phyloP scores from a whole-genome alignment of 2,888 invertebrate genomes.

The Rhamnusium bicolor region DNA sequence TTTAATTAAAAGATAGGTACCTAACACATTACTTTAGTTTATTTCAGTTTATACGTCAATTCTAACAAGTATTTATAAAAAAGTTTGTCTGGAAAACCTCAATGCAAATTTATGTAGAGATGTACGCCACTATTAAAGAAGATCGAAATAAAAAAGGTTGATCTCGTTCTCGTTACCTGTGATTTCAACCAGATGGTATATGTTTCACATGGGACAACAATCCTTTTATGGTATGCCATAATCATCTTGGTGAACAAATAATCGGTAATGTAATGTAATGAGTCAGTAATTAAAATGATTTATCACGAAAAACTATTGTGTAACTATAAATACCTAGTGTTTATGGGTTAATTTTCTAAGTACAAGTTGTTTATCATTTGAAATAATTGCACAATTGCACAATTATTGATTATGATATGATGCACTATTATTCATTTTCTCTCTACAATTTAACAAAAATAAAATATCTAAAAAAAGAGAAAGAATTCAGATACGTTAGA shows the following conservation, averaged over 20 bases:
- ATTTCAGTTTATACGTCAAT: slow-evolving; percentile 2
- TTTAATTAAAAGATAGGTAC: neutral
- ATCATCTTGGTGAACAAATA: neutral
- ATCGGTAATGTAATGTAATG: neutral
- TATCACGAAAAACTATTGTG: neutral
- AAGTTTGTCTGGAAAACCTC: slow-evolving; percentile 4
- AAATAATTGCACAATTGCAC: neutral
- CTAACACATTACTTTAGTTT: neutral
- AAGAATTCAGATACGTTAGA: too few species aligned
- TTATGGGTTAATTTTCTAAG: neutral
- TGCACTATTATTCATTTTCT: neutral
- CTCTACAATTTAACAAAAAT: too few species aligned
- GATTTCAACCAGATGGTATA: neutral
- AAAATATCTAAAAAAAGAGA: too few species aligned
- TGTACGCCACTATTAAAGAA: neutral
- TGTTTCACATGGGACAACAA: neutral
- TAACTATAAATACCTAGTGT: neutral
- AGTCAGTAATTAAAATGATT: neutral
- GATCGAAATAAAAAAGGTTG: neutral
- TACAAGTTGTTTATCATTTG: neutral
- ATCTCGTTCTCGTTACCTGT: neutral
- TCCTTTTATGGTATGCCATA: neutral
- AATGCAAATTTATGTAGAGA: neutral
- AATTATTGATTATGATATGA: neutral
- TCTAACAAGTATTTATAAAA: neutral